phyloP scores from a whole-genome alignment of 2,888 invertebrate species.

The Acanthosepion pharaonis region DNA sequence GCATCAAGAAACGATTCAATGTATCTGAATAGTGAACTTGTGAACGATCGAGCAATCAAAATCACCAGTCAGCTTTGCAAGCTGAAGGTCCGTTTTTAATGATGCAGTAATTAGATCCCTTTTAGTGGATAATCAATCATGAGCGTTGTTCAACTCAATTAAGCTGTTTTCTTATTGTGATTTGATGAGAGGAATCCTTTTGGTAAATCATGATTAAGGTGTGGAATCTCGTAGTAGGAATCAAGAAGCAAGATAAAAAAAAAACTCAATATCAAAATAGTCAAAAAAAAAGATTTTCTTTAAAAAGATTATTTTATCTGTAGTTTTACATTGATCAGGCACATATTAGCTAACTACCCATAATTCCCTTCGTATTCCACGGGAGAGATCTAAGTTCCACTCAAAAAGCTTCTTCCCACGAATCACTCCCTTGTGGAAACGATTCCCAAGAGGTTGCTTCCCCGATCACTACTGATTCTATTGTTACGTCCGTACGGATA shows the following conservation, averaged over 20 bases:
- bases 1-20: neutral
- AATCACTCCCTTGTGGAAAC: no score
- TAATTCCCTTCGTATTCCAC: no score
- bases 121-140: neutral
- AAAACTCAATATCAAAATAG: neutral
- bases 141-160: neutral
- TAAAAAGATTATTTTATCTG: neutral
- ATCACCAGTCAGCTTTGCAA: neutral
- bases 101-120: neutral
- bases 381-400: no score
- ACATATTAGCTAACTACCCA: no score
- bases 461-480: no score
- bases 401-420: no score
- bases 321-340: neutral
- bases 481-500: no score
- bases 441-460: no score
- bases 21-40: neutral
- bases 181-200: conserved; percentile 15
- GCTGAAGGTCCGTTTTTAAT: neutral
- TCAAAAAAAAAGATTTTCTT: neutral
- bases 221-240: neutral
- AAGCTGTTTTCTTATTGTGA: conserved; percentile 16
- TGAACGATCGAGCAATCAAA: neutral
- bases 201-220: neutral
- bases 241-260: neutral